Percentiles rank a stretch among this genome's conserved stretches.
Conservation (phyloP, 2,888 invertebrate species). For the Myopa tessellatipennis region DNA sequence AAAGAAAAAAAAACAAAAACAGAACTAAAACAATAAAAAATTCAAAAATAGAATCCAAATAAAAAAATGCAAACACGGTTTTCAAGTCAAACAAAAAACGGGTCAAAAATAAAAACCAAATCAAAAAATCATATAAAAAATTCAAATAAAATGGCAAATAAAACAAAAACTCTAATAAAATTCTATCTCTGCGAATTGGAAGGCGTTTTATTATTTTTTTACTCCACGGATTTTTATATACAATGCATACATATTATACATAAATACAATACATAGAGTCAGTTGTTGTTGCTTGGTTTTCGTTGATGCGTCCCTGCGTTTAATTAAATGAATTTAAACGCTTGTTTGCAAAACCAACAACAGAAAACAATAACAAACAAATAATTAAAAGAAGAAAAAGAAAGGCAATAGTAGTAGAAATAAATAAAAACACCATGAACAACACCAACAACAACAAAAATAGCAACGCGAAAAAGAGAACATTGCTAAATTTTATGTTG, state of each 20-base stretch:
- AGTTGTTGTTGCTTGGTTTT: too few relatives aligned
- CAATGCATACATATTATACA: too few relatives aligned
- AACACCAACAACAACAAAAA: not conserved
- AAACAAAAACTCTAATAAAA: too few relatives aligned
- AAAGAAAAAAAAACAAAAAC: not conserved
- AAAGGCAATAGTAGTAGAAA: not conserved
- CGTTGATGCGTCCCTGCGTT: not conserved
- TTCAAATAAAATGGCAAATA: too few relatives aligned
- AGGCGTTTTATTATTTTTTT: not conserved
- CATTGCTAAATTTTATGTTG: slow-evolving; percentile 2
- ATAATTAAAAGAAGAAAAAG: not conserved
- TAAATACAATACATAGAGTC: too few relatives aligned
- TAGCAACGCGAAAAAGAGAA: too few relatives aligned
- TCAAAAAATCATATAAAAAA: too few relatives aligned
- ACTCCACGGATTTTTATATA: not conserved
- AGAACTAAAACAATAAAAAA: not conserved
- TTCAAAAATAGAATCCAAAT: not conserved
- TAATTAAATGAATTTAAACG: slow-evolving; percentile 32
- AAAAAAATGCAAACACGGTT: not conserved
- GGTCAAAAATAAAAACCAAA: not conserved
- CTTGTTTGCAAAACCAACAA: slow-evolving; percentile 13
- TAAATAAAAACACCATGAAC: not conserved
- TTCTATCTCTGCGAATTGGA: too few relatives aligned
- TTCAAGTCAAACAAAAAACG: not conserved
- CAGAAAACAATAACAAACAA: not conserved